Base-by-base conservation (phyloP, 2,797 vertebrate genomes). In the Microchirus variegatus region DNA sequence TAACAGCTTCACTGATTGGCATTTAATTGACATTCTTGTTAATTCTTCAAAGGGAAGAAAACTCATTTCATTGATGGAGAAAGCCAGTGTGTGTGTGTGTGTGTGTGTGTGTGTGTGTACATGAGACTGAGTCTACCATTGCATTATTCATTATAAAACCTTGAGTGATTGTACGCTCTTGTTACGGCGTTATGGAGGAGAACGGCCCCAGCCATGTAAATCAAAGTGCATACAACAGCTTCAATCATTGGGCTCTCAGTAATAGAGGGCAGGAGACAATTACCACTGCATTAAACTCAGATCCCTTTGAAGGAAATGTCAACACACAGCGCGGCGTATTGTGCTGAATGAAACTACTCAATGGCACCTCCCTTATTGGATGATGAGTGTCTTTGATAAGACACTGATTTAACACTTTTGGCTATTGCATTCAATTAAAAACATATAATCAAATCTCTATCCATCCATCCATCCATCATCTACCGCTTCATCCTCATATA, bases 121-220 rank as follows among this genome's bases (percentile, higher is more conserved):
- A 35, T 40, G 16, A 14, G 17, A 5, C 6, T 6, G 13, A 14
- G 19, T 9, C 12, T 15, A 78, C 83, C 22, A 42, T 83, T 90
- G 67, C 71, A 90, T 91, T 88, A 92, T 91, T 90, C 81, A 92
- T 85, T 17, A 70, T 69, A 63, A 79, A 80, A 77, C 81, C 78
- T 36, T 67, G 57, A 86, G 84, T 81, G 75, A 84, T 84, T 85
- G 81, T 79, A 56, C 78, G 81, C 63, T 55, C 72, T 63, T 77
- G 84, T 90, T 80, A 77, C 56, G 70, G 75, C 71, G 73, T 87
- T 76, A 81, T 69, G 76, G 80, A 41, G 26, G 63, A 77, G 67
- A 86, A 78, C 49, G 66, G 67, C 75, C 62, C 48, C 37, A 13
- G 61, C 59, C 71, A 80, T 82, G 83, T 87, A 79, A 84, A 88